These are phyloP conservation scores for Eulemur albifrons DNA, from an alignment of 2,797 vertebrate genomes.

Conservation along the genomic window DNA sequence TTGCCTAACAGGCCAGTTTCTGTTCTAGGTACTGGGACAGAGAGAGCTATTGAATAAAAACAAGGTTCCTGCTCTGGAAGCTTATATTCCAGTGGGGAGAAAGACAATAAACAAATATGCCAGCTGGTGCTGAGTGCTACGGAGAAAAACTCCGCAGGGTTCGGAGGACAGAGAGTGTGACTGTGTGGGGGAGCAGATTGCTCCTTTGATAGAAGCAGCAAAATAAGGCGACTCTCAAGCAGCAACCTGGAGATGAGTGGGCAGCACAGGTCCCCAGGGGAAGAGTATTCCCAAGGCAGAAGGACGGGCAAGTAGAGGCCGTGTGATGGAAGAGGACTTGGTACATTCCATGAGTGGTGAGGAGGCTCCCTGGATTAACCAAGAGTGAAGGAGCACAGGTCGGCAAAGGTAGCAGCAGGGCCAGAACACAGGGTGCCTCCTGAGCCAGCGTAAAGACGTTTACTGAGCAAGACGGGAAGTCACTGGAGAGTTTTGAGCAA, in stretches of 20 bases:
- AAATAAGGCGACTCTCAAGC: neutral
- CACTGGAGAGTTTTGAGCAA: neutral
- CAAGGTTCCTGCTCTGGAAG: neutral
- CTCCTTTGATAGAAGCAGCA: neutral
- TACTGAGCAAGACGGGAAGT: neutral
- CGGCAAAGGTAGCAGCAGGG: neutral
- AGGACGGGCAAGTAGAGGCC: neutral
- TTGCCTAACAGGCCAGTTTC: neutral
- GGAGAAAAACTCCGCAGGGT: neutral
- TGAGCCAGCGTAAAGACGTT: neutral
- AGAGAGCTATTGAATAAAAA: neutral
- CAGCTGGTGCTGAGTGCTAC: neutral
- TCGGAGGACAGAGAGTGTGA: neutral
- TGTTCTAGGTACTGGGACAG: neutral
- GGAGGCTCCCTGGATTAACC: neutral
- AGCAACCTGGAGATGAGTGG: neutral
- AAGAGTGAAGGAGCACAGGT: too few species aligned
- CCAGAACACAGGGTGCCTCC: neutral
- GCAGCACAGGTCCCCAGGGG: too few species aligned
- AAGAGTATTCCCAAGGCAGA: neutral
- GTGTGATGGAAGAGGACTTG: neutral
- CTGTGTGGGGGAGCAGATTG: neutral
- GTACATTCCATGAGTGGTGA: neutral
- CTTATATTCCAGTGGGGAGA: neutral
- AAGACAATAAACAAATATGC: neutral